phyloP scores from a whole-genome alignment of 2,113 vertebrate genomes.

The Forbesichthys papilliferus region DNA sequence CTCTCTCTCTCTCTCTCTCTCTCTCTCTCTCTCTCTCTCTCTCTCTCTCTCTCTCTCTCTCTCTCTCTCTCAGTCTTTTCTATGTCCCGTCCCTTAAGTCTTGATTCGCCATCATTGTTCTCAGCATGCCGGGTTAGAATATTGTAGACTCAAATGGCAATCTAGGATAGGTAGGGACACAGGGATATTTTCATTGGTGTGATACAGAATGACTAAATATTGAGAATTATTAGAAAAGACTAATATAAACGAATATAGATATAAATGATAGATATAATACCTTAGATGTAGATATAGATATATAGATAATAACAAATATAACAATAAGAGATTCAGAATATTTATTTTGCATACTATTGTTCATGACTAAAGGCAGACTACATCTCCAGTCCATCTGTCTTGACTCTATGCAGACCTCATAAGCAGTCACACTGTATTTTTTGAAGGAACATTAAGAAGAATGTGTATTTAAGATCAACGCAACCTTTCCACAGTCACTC shows the following conservation, averaged over 20 bases:
- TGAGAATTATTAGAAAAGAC: constrained; percentile 47
- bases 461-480: constrained; percentile 25
- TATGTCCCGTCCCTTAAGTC: background rate
- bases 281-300: constrained; percentile 58
- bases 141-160: constrained; percentile 22
- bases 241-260: constrained; percentile 55
- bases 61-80: background rate
- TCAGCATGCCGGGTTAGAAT: constrained; percentile 23
- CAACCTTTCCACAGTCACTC: constrained; percentile 45
- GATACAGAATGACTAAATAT: constrained; percentile 49
- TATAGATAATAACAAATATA: constrained; percentile 28
- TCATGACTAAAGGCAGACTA: constrained; percentile 45
- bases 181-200: constrained; percentile 38
- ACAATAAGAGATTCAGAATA: constrained; percentile 55
- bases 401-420: constrained; percentile 74
- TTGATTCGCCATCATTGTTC: constrained; percentile 21
- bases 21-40: constrained; percentile 6
- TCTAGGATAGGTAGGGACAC: constrained; percentile 36
- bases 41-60: background rate
- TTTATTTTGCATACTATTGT: constrained; percentile 55
- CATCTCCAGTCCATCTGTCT: constrained; percentile 43
- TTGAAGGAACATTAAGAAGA: constrained; percentile 14
- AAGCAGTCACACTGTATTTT: constrained; percentile 26
- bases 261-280: constrained; percentile 49
- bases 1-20: constrained; percentile 15